These are phyloP conservation scores for Lepisosteus oculatus DNA, from an alignment of 2,113 vertebrate genomes.

Conservation along the genomic window DNA sequence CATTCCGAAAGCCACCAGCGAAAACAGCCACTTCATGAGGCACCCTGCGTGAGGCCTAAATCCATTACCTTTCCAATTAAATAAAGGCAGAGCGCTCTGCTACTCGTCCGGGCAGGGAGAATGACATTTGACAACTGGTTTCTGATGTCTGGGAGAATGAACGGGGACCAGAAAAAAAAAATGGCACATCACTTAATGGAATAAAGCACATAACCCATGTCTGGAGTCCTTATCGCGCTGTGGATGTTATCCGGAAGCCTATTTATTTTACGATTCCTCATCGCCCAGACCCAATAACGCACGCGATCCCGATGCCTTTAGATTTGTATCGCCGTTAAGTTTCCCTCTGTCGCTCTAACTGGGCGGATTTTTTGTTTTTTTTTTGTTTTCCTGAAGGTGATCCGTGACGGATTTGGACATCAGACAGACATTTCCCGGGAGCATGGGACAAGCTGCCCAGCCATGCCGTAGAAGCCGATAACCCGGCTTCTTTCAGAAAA, in stretches of 20 bases:
- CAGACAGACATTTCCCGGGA: too few species aligned
- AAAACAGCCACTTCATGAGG: slow-evolving; percentile 32
- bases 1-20: slow-evolving; percentile 6
- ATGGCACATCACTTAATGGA: background rate
- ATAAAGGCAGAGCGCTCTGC: slow-evolving; percentile 19
- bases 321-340: too few species aligned
- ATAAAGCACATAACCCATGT: slow-evolving; percentile 19
- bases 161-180: background rate
- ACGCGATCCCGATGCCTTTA: too few species aligned
- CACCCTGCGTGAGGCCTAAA: slow-evolving; percentile 20
- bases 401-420: too few species aligned
- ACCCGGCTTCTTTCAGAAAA: too few species aligned
- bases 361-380: too few species aligned
- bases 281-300: too few species aligned
- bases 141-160: slow-evolving; percentile 25
- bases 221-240: slow-evolving; percentile 26
- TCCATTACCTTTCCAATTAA: slow-evolving; percentile 41
- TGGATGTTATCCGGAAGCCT: background rate
- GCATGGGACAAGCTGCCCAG: too few species aligned
- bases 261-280: too few species aligned
- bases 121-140: background rate
- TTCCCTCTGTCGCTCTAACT: too few species aligned
- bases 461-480: too few species aligned
- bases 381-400: too few species aligned
- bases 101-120: background rate